Evolutionary conservation across 2,888 invertebrate genomes (phyloP), one percentile per base, ranked within the genome.

Genomic region (Kryphioiulus occultus): DNA sequence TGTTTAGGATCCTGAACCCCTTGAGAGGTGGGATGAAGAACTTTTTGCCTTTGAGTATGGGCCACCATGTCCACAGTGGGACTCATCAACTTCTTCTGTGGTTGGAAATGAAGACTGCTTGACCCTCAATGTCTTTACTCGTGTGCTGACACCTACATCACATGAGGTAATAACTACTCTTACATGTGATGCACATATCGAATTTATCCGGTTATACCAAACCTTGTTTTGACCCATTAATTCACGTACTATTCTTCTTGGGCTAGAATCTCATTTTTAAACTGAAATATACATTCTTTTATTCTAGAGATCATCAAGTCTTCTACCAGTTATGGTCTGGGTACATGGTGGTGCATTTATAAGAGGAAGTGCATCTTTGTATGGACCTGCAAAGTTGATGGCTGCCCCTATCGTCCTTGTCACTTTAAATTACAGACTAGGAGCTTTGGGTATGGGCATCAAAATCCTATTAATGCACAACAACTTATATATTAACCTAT

Each of bases 311-410:
- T n/a, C 17, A 32, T 12, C 82, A 82, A 32, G 12, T 32, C 30
- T 32, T 30, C 19, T 32, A 89, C 91, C 91, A 30, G 90, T 91
- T 26, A 90, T 91, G 89, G 90, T 92, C 53, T 91, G 90, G 89
- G 90, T 91, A 83, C 92, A 91, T 88, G 91, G 91, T 22, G 91
- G 92, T 10, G 91, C 91, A 15, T 91, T 91, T 89, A 91, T 91
- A 89, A 91, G 90, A 89, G 91, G 91, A 87, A 90, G 90, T 26
- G 91, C 91, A 10, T 87, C 90, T 53, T 89, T 91, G 7, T 91
- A 91, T 88, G 91, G 91, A 9, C 91, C 91, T 30, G 91, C 91
- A 87, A 90, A 91, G 87, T 89, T 92, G 17, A 90, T 91, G 22
- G 89, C 90, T 1, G 88, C 89, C 30, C 89, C 89, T 39, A 91